phyloP scores from a whole-genome alignment of 2,888 invertebrate genomes.

The Geotrupes spiniger region DNA sequence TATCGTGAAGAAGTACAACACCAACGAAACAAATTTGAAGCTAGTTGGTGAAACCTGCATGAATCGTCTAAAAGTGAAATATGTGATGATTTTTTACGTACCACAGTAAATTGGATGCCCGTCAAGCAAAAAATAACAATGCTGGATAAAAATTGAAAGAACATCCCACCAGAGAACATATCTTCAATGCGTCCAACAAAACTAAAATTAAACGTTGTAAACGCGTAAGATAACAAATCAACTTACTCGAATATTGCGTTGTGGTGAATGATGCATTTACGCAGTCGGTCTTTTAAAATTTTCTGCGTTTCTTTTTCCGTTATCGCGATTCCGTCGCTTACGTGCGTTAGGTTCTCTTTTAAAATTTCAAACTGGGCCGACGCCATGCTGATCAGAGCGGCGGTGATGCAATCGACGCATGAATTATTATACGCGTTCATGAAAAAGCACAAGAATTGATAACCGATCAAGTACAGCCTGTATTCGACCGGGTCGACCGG shows the following conservation, averaged over 20 bases:
- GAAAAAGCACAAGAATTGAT: conserved; percentile 23
- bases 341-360: conserved; percentile 23
- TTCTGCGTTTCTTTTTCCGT: background rate
- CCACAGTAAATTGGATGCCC: conserved; percentile 3
- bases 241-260: conserved; percentile 13
- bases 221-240: background rate
- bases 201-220: conserved; percentile 4
- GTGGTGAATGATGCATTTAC: conserved; percentile 8
- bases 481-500: conserved; percentile 20
- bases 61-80: background rate
- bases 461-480: conserved; percentile 18
- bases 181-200: conserved; percentile 9
- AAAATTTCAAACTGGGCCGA: conserved; percentile 27
- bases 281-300: background rate
- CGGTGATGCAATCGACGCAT: conserved; percentile 25
- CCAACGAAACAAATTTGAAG: background rate
- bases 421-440: conserved; percentile 28
- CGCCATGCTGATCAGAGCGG: conserved; percentile 25
- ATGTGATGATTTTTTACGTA: too few relatives aligned
- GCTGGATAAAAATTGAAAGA: conserved; percentile 8
- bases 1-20: background rate
- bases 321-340: background rate
- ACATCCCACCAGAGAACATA: conserved; percentile 9
- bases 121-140: conserved; percentile 8
- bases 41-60: conserved; percentile 1